Base-by-base conservation (phyloP, 2,797 vertebrate species). In the Periparus ater region DNA sequence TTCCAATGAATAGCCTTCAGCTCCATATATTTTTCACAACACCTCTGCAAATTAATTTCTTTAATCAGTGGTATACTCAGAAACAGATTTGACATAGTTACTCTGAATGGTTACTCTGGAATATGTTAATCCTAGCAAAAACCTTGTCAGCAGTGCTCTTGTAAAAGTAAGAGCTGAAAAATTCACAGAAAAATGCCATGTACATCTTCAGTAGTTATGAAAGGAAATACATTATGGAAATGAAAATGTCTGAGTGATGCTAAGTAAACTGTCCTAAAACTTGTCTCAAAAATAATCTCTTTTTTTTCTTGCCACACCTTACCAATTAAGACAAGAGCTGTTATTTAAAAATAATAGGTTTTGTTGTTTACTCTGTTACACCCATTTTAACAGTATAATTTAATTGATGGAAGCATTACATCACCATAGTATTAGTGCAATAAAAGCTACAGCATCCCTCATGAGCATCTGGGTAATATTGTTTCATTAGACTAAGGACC, bases 271-370 rank as follows among this genome's bases (percentile, higher is more conserved):
- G 20, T 53, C 51, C 65, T 80, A 58, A 88, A 78, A 82, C 44
- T 25, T 11, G 2, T 85, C 57, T 89, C 34, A 85, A 61, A 89
- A 63, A 55, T 36, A 6, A 40, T 42, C 22, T 42, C 10, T 42
- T 38, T 53, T 67, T 67, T 70, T 75, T 72, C 68, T 84, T 84
- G 58, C 77, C 71, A 61, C 72, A 74, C 85, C 94, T 89, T 93
- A 54, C 47, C 40, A 66, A 89, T 94, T 91, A 92, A 65, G 57
- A 68, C 38, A 83, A 88, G 29, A 88, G 38, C 38, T 95, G 53
- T 77, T 66, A 93, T 91, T 95, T 91, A 54, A 84, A 75, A 96
- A 95, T 95, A 58, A 92, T 68, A 90, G 79, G 82, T 42, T 75
- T 89, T 68, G 85, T 83, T 93, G 79, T 95, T 96, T 95, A 95